Evolutionary conservation across 2,797 vertebrate species (phyloP), one percentile per base, ranked within the genome.

Genomic region (Pelochelys cantorii): DNA sequence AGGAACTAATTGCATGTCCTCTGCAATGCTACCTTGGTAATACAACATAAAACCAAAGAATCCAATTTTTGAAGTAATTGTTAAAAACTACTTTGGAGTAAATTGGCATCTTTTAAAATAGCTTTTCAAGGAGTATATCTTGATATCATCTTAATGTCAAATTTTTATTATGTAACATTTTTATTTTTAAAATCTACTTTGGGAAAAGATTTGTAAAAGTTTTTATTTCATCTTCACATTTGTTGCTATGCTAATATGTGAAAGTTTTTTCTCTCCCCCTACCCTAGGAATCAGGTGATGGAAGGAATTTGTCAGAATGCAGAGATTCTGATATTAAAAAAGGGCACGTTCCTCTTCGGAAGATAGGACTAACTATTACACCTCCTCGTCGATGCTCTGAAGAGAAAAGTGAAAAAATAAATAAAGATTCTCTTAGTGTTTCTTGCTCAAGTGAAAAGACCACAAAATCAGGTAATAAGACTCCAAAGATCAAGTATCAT

Each of bases 241-340:
- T 14, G n/a, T 7, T 86, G 80, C 62, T 0, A 0, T 87, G 7
- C 34, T 95, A 87, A 90, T 2, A 6, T 79, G 0, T 92, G 75
- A 85, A 88, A 94, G 89, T 91, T 20, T 83, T 94, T 94, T 52
- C 97, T 97, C 89, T 54, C 14, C 53, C 53, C 85, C 97, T 89
- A 48, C 42, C 42, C 42, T 85, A 99, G 99, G 99, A 99, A 78
- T 97, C 98, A 79, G 97, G 97, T 86, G 99, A 99, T 34, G 98
- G 98, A 93, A 98, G 95, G 94, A 98, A 96, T 57, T 96, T 95
- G 55, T 96, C 98, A 3, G 99, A 99, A 79, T 95, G 79, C 85
- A 98, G 97, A 98, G 99, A 99, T 75, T 93, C 75, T 12, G 98
- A 98, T 92, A 83, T 91, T 42, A 98, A 98, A 95, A 98, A 97